These are phyloP conservation scores for Heliconius aoede DNA, from an alignment of 2,888 invertebrate genomes.

Conservation along the genomic window DNA sequence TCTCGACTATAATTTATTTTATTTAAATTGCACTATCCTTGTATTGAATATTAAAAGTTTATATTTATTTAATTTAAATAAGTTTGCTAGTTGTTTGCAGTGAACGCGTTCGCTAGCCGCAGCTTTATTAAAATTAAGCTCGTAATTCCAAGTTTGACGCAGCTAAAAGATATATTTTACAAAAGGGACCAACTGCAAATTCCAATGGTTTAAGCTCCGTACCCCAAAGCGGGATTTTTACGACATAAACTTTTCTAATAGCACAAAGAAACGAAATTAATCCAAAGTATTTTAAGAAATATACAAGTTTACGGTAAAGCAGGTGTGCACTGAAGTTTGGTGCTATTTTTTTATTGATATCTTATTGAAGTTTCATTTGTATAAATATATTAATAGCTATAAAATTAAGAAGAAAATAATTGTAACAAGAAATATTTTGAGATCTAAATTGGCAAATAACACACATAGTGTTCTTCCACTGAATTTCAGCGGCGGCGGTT, in stretches of 20 bases:
- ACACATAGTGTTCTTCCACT: not conserved
- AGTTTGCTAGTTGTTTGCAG: not conserved
- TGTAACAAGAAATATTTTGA: not conserved
- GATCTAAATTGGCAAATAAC: not conserved
- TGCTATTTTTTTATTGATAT: not conserved
- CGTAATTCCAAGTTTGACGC: constrained; percentile 64
- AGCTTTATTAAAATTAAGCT: constrained; percentile 64
- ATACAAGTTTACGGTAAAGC: constrained; percentile 15
- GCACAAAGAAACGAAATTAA: constrained; percentile 29
- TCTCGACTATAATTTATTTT: constrained; percentile 46
- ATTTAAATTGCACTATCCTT: constrained; percentile 44
- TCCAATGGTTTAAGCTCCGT: constrained; percentile 61
- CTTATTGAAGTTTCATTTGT: not conserved
- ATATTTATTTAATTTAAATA: constrained; percentile 27
- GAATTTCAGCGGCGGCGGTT: no score
- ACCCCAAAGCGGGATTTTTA: constrained; percentile 68
- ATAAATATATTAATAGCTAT: no score
- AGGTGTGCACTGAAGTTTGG: not conserved
- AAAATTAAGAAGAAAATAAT: not conserved
- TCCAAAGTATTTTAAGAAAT: constrained; percentile 27
- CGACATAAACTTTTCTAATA: constrained; percentile 64
- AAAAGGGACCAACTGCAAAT: constrained; percentile 62
- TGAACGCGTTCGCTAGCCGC: constrained; percentile 51
- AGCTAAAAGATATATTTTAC: constrained; percentile 60
- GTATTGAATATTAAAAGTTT: constrained; percentile 27